phyloP scores from a whole-genome alignment of 2,113 vertebrate genomes.

The Amazona guildingii region DNA sequence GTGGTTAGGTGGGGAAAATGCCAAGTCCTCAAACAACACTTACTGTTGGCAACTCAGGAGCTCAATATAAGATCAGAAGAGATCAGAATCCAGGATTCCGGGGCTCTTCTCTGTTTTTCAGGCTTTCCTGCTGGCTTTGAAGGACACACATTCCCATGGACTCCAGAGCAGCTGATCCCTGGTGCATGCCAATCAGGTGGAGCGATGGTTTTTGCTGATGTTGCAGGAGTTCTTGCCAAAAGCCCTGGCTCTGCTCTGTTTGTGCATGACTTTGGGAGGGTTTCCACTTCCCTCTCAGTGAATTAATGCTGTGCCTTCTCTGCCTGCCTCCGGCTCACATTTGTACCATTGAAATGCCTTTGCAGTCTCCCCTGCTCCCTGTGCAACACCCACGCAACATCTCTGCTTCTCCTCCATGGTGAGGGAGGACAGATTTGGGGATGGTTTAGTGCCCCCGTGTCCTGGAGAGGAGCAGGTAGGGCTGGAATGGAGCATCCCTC shows the following conservation, averaged over 20 bases:
- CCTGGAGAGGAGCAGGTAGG: background rate
- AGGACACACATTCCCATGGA: background rate
- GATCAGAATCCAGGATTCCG: background rate
- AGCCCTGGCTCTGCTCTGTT: background rate
- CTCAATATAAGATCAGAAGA: background rate
- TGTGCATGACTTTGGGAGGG: background rate
- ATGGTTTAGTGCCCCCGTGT: fast-evolving
- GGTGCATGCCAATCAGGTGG: conserved; percentile 20
- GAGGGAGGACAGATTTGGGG: background rate
- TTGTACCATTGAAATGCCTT: background rate
- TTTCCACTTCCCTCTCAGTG: background rate
- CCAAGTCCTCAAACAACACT: background rate
- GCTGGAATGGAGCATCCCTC: background rate
- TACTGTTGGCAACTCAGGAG: background rate
- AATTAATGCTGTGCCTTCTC: background rate
- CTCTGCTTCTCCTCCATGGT: fast-evolving
- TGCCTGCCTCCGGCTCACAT: background rate
- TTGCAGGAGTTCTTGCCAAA: conserved; percentile 30
- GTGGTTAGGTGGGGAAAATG: background rate
- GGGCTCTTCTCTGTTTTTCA: background rate
- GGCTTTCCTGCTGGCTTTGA: background rate
- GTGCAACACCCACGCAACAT: background rate
- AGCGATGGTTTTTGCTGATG: background rate
- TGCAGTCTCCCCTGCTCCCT: background rate
- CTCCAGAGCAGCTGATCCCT: background rate